Percentiles rank a stretch among this genome's conserved stretches.
Evolutionary conservation across 2,113 vertebrate species (phyloP).

Genomic region (Ophiodon elongatus): DNA sequence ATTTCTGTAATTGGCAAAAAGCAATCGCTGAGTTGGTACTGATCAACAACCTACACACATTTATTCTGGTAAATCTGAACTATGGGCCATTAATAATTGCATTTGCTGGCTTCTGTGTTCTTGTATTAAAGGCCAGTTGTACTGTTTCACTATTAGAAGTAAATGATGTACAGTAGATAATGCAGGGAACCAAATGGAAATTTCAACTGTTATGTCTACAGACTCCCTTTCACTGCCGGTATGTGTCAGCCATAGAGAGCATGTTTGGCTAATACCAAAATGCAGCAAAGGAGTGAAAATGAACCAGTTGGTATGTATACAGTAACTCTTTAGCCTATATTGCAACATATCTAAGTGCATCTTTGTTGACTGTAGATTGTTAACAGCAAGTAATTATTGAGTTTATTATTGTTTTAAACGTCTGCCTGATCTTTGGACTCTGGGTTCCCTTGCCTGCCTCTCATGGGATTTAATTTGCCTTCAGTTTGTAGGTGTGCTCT

Average conservation of each 20-base stretch:
- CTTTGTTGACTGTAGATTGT: neutral
- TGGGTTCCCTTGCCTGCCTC: neutral
- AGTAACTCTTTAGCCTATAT: neutral
- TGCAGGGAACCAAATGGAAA: neutral
- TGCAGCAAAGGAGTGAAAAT: neutral
- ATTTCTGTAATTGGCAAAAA: conserved; percentile 24
- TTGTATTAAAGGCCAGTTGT: neutral
- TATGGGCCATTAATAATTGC: conserved; percentile 11
- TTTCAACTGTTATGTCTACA: neutral
- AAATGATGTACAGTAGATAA: neutral
- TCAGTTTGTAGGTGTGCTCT: neutral
- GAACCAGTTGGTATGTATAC: neutral
- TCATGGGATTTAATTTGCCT: neutral
- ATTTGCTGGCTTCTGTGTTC: neutral
- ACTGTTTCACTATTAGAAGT: neutral
- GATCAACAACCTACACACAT: conserved; percentile 34
- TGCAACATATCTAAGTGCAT: neutral
- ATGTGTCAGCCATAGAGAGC: too few relatives aligned
- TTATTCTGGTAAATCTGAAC: conserved; percentile 24
- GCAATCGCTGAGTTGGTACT: conserved; percentile 6
- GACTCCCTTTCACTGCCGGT: neutral
- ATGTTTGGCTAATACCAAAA: too few relatives aligned
- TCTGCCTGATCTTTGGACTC: neutral
- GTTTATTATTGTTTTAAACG: neutral
- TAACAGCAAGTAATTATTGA: neutral